Conservation (phyloP, 2,888 invertebrate genomes). For the Acrobasis suavella region DNA sequence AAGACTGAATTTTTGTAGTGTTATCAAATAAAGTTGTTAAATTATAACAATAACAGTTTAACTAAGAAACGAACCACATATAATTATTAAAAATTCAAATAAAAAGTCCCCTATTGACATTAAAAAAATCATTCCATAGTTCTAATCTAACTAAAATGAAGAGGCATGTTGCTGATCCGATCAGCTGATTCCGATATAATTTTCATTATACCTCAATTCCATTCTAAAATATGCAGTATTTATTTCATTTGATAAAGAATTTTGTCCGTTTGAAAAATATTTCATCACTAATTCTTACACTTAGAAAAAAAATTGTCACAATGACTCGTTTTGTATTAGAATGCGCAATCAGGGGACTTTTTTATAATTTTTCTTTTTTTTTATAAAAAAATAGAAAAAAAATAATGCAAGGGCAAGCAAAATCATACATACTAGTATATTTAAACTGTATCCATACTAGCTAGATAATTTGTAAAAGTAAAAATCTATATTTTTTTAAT, state of each 20-base stretch:
- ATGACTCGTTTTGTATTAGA: neutral
- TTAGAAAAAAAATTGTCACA: neutral
- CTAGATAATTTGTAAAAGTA: too few relatives aligned
- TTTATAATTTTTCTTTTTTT: neutral
- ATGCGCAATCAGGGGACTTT: constrained; percentile 1
- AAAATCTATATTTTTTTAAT: too few relatives aligned
- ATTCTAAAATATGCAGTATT: constrained; percentile 2
- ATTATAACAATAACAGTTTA: too few relatives aligned
- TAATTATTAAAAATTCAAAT: too few relatives aligned
- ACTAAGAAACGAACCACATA: too few relatives aligned
- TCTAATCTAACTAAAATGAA: constrained; percentile 7
- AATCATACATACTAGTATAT: neutral
- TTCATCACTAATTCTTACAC: constrained; percentile 7
- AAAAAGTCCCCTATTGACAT: constrained; percentile 2
- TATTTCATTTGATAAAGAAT: constrained; percentile 15
- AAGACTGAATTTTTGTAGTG: too few relatives aligned
- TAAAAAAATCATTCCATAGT: neutral
- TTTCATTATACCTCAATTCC: constrained; percentile 3
- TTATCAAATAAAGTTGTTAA: too few relatives aligned
- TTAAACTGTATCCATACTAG: neutral
- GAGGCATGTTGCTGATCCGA: constrained; percentile 10
- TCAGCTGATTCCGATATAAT: constrained; percentile 18
- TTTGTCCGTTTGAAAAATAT: constrained; percentile 19
- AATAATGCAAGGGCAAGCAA: neutral
- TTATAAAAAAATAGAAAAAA: too few relatives aligned